A percentile compares a stretch with the other conserved stretches of the same genome.
Evolutionary conservation across 2,797 vertebrate species (phyloP).

Genomic region (Pantherophis alleghaniensis): DNA sequence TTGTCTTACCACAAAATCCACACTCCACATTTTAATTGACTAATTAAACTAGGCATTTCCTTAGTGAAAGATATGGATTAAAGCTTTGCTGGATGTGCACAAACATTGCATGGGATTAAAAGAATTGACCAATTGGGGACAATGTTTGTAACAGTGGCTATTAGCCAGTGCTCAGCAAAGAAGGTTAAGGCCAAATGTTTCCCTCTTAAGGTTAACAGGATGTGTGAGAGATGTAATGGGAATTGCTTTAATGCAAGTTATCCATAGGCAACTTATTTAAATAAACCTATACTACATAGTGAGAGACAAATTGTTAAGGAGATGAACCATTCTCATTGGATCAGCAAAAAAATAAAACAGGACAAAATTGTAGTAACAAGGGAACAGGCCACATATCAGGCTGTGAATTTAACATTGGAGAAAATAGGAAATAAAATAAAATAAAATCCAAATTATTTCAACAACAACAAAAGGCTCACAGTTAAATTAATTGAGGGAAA

Average conservation of each 20-base stretch:
- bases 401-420: background rate
- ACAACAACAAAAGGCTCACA: constrained; percentile 9
- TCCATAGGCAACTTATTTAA: background rate
- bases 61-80: background rate
- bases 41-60: background rate
- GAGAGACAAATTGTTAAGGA: background rate
- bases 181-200: background rate
- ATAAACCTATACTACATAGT: background rate
- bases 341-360: background rate
- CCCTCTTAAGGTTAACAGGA: background rate
- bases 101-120: background rate
- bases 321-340: background rate
- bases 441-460: background rate
- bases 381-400: background rate
- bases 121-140: background rate
- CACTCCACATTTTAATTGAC: background rate
- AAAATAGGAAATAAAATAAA: background rate
- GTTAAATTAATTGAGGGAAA: background rate
- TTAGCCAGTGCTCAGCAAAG: background rate
- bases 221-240: background rate
- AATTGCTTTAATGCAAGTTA: background rate
- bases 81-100: background rate
- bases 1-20: background rate
- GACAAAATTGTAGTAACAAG: constrained; percentile 1
- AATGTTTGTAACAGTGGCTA: background rate